A percentile compares a stretch with the other conserved stretches of the same genome.
Conservation (phyloP, 2,113 vertebrate genomes). For the Mormyrus iriodes region DNA sequence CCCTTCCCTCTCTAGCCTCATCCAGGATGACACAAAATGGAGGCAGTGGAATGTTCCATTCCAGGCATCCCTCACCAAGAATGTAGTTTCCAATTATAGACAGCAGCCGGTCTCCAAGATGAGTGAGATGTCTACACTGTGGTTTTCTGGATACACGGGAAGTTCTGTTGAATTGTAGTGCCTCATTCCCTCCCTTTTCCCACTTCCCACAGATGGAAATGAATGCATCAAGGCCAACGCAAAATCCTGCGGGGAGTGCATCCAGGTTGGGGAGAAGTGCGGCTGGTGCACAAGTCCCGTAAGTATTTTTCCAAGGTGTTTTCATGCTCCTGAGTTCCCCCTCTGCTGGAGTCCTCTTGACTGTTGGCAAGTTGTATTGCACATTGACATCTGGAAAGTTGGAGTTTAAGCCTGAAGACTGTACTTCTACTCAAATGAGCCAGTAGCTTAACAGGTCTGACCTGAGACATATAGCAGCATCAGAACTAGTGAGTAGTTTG, state of each 20-base stretch:
- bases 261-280: slow-evolving; percentile 86
- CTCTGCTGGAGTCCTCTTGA: background rate
- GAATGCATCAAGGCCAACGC: slow-evolving; percentile 91
- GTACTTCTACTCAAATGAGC: background rate
- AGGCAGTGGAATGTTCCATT: slow-evolving; percentile 12
- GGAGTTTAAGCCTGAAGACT: background rate
- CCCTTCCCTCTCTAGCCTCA: background rate
- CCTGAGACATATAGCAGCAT: background rate
- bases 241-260: slow-evolving; percentile 95
- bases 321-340: background rate
- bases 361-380: background rate
- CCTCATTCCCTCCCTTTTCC: slow-evolving; percentile 34
- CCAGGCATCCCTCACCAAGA: background rate
- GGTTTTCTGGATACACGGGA: background rate
- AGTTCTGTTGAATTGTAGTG: background rate
- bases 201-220: slow-evolving; percentile 70
- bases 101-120: background rate
- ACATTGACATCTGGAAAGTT: background rate
- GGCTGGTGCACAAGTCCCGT: slow-evolving; percentile 89
- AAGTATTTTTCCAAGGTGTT: slow-evolving; percentile 45
- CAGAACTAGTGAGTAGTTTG: background rate
- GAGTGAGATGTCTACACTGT: background rate
- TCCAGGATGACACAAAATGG: background rate
- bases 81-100: background rate
- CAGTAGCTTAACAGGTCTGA: background rate